These are phyloP conservation scores for Archegozetes longisetosus DNA, from an alignment of 1,140 invertebrate genomes.

Conservation along the genomic window DNA sequence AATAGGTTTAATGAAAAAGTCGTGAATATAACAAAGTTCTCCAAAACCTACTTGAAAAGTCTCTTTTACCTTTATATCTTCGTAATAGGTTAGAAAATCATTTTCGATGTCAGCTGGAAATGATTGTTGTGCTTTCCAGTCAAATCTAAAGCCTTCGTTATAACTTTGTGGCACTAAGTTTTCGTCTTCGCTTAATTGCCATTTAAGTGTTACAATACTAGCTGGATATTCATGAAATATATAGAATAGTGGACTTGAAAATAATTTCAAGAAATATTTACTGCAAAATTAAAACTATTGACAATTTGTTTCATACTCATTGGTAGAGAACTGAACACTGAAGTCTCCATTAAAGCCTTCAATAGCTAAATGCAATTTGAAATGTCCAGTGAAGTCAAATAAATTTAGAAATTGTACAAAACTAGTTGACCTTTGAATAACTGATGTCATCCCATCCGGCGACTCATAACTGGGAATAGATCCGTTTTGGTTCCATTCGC, in stretches of 20 bases:
- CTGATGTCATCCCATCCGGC: background rate
- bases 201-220: background rate
- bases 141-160: background rate
- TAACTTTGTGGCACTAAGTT: background rate
- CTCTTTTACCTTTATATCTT: background rate
- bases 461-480: background rate
- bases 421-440: background rate
- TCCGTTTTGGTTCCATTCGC: background rate
- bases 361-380: background rate
- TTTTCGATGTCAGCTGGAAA: background rate
- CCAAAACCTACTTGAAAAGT: background rate
- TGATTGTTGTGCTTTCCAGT: background rate
- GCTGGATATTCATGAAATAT: background rate
- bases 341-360: background rate
- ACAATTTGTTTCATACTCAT: too few species aligned
- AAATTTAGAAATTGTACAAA: background rate
- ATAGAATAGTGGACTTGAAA: background rate
- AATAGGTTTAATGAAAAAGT: background rate
- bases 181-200: background rate
- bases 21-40: background rate
- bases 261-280: background rate
- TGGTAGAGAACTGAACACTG: background rate
- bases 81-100: background rate
- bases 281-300: background rate
- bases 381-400: background rate